These are phyloP conservation scores for Diorhabda sublineata DNA, from an alignment of 1,140 invertebrate genomes.

Conservation along the genomic window DNA sequence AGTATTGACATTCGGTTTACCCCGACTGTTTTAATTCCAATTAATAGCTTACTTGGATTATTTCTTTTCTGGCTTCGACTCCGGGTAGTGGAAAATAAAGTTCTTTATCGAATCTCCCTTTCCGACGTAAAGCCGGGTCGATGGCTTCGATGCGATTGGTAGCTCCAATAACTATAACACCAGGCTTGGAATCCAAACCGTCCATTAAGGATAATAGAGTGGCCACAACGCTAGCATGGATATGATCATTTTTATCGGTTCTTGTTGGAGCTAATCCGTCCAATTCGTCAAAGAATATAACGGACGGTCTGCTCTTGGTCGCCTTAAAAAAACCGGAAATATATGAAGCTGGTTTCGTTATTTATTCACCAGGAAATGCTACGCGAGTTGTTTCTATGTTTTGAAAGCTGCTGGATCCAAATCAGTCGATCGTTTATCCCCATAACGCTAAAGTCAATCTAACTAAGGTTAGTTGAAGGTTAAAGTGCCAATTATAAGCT, in stretches of 20 bases:
- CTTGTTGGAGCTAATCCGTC: conserved; percentile 82
- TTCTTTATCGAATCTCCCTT: conserved; percentile 82
- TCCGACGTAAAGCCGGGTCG: conserved; percentile 74
- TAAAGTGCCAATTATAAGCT: background rate
- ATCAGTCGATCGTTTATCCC: no score
- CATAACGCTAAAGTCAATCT: background rate
- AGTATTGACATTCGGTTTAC: no score
- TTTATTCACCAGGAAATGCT: no score
- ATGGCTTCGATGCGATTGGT: conserved; percentile 79
- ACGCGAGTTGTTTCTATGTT: no score
- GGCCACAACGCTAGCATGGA: conserved; percentile 86
- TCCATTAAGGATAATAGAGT: conserved; percentile 87
- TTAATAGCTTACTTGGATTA: conserved; percentile 29
- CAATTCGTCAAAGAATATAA: conserved; percentile 88
- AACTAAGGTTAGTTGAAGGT: background rate
- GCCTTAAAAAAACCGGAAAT: conserved; percentile 52
- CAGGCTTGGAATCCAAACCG: conserved; percentile 65
- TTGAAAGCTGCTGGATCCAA: no score
- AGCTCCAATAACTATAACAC: conserved; percentile 76
- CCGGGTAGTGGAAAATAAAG: conserved; percentile 67
- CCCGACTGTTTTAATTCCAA: background rate
- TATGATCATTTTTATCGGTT: conserved; percentile 84
- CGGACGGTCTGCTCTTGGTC: conserved; percentile 72
- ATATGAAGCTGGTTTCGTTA: no score
- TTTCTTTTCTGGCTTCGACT: conserved; percentile 50